Evolutionary conservation across 2,113 vertebrate genomes (phyloP).

Genomic region (Athene noctua): DNA sequence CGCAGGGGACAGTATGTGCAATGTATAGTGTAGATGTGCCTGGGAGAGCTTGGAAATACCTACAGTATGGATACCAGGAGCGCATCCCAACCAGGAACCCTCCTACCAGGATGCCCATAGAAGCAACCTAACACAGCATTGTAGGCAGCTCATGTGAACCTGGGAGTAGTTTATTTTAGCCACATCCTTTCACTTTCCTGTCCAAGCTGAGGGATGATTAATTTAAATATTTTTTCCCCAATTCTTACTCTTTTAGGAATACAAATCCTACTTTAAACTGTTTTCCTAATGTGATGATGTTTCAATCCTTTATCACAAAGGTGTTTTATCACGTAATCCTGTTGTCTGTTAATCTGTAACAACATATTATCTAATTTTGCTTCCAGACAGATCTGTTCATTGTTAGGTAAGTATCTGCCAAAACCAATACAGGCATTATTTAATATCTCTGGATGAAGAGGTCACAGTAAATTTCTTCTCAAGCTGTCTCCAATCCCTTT

Average conservation of each 20-base stretch:
- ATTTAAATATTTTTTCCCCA: background rate
- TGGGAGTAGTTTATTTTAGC: background rate
- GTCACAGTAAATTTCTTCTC: background rate
- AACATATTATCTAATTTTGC: background rate
- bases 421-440: background rate
- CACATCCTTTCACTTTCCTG: background rate
- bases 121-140: background rate
- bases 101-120: background rate
- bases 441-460: background rate
- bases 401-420: background rate
- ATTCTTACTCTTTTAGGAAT: background rate
- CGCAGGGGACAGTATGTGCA: background rate
- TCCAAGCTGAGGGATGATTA: background rate
- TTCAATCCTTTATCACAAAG: background rate
- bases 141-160: background rate
- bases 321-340: background rate
- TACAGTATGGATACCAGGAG: background rate
- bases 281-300: background rate
- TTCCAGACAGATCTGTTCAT: background rate
- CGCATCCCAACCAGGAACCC: background rate
- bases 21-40: background rate
- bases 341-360: background rate
- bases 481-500: background rate
- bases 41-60: background rate
- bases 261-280: background rate